phyloP scores from a whole-genome alignment of 2,888 invertebrate species.

The Zonitis immaculata region DNA sequence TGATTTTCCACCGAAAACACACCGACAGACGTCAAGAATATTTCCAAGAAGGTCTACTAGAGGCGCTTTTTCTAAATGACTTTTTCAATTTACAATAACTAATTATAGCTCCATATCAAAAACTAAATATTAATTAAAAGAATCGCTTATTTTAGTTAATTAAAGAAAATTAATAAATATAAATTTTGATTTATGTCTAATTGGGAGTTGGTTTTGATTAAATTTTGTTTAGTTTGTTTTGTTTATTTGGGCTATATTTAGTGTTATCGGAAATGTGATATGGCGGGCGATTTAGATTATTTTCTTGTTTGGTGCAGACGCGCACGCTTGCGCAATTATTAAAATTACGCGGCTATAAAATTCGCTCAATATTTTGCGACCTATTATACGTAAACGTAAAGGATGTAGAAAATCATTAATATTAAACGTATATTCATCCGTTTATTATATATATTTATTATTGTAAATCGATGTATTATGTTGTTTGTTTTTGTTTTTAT shows the following conservation, averaged over 20 bases:
- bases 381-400: background rate
- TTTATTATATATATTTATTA: too few relatives aligned
- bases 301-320: background rate
- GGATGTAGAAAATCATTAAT: background rate
- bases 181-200: too few relatives aligned
- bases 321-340: background rate
- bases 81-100: background rate
- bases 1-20: conserved; percentile 2
- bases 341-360: background rate
- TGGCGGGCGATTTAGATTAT: conserved; percentile 4
- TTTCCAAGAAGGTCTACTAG: background rate
- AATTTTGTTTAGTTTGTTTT: too few relatives aligned
- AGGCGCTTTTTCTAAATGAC: background rate
- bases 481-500: background rate
- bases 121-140: too few relatives aligned
- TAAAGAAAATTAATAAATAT: too few relatives aligned
- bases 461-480: background rate
- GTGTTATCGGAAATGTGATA: too few relatives aligned
- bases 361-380: conserved; percentile 1
- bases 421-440: too few relatives aligned
- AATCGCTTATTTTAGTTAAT: too few relatives aligned
- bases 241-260: background rate
- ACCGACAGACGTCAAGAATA: background rate
- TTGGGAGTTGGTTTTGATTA: too few relatives aligned
- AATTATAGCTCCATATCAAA: background rate